Percentiles rank a stretch among this genome's conserved stretches.
phyloP scores from a whole-genome alignment of 2,113 vertebrate species.

The Aphyosemion australe region DNA sequence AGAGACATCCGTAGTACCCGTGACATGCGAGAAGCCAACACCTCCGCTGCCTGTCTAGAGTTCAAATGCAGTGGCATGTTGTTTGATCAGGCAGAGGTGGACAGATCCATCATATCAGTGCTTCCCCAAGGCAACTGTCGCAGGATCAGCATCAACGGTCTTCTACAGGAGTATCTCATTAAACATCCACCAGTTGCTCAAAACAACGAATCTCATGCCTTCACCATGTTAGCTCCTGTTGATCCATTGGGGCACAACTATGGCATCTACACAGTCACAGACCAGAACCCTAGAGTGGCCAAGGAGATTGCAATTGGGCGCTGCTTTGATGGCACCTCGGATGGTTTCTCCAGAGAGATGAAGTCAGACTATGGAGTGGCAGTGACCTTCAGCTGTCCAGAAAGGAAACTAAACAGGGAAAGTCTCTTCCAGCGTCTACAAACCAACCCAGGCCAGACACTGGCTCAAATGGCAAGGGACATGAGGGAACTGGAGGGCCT shows the following conservation, averaged over 20 bases:
- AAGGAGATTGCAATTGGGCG: slow-evolving; percentile 98
- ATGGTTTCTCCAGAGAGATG: slow-evolving; percentile 96
- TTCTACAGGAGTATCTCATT: slow-evolving; percentile 88
- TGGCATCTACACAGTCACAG: slow-evolving; percentile 96
- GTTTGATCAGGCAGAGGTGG: slow-evolving; percentile 87
- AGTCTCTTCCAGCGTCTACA: slow-evolving; percentile 94
- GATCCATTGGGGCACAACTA: slow-evolving; percentile 98
- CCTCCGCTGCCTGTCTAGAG: slow-evolving; percentile 90
- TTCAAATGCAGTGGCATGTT: slow-evolving; percentile 98
- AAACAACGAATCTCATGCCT: slow-evolving; percentile 81
- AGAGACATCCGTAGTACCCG: slow-evolving; percentile 92
- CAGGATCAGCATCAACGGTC: slow-evolving; percentile 79
- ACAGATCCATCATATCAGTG: slow-evolving; percentile 88
- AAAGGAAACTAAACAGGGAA: slow-evolving; percentile 81
- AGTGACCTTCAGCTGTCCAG: slow-evolving; percentile 89
- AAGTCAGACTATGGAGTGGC: slow-evolving; percentile 85
- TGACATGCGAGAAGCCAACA: slow-evolving; percentile 75
- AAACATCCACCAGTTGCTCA: slow-evolving; percentile 85
- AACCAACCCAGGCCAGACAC: slow-evolving; percentile 81
- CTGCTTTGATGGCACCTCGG: slow-evolving; percentile 95
- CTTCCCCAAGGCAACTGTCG: slow-evolving; percentile 90
- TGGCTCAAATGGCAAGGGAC: slow-evolving; percentile 87
- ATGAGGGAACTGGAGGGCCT: slow-evolving; percentile 80
- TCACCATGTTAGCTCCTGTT: slow-evolving; percentile 90
- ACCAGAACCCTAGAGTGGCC: slow-evolving; percentile 92